Percentiles rank a stretch among this genome's conserved stretches.
Evolutionary conservation across 2,113 vertebrate genomes (phyloP).

Genomic region (Corythoichthys intestinalis): DNA sequence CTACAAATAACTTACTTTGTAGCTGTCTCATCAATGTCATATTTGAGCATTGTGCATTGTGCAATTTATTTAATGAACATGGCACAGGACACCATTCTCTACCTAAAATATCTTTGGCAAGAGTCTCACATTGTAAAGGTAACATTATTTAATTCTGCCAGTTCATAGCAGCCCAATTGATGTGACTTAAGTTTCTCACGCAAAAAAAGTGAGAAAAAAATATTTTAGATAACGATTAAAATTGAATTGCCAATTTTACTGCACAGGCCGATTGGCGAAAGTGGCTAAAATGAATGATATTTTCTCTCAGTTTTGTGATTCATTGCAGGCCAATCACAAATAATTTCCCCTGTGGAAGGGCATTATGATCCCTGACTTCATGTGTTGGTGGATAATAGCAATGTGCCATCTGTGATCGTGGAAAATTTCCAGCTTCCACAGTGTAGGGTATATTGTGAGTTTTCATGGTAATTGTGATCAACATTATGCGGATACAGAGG

Average conservation of each 20-base stretch:
- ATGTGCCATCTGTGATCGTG: constrained; percentile 18
- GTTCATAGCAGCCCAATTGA: neutral
- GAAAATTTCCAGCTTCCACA: constrained; percentile 10
- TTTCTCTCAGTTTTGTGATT: constrained; percentile 1
- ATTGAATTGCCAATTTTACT: neutral
- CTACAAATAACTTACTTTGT: neutral
- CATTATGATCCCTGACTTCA: constrained; percentile 22
- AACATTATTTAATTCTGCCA: neutral
- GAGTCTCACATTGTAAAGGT: neutral
- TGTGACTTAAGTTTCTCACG: neutral
- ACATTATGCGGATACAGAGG: constrained; percentile 9
- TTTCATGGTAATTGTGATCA: constrained; percentile 23
- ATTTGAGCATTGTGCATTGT: neutral
- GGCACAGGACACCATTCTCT: neutral
- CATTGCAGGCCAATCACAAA: constrained; percentile 7
- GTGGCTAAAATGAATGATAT: neutral
- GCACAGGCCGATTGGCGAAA: neutral
- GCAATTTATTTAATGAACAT: neutral
- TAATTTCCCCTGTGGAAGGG: constrained; percentile 16
- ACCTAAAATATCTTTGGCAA: neutral
- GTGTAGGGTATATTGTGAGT: constrained; percentile 8
- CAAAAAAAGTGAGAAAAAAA: neutral
- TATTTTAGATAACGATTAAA: neutral
- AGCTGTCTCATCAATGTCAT: neutral
- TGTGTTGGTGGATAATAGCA: constrained; percentile 20